Percentiles rank a stretch among this genome's conserved stretches.
Conservation (phyloP, 2,797 vertebrate species). For the Amblyraja radiata region DNA sequence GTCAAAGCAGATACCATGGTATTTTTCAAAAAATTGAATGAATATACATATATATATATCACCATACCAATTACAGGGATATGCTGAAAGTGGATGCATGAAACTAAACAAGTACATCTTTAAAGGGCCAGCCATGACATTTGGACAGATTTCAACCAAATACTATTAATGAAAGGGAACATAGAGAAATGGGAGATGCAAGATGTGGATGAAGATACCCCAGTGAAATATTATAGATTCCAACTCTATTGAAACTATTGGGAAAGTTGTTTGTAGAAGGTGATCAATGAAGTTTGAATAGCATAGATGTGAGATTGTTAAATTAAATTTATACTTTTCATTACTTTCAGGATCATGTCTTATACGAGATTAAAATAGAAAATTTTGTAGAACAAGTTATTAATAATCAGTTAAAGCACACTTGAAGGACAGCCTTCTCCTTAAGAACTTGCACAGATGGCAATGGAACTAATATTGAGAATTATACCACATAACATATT, state of each 20-base stretch:
- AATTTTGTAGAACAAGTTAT: not conserved
- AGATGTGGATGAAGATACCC: not conserved
- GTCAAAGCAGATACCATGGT: not conserved
- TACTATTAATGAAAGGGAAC: not conserved
- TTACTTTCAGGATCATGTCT: not conserved
- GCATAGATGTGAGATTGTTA: not conserved
- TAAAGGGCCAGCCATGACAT: not conserved
- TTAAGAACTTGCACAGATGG: not conserved
- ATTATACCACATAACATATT: not conserved
- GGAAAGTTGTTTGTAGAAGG: not conserved
- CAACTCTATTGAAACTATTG: not conserved
- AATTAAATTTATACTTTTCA: not conserved
- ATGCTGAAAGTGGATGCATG: not conserved
- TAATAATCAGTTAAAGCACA: not conserved
- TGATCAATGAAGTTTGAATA: not conserved
- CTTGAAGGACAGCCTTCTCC: not conserved
- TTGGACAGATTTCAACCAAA: not conserved
- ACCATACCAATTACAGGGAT: too few species aligned
- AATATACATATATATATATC: not conserved
- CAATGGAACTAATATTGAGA: not conserved
- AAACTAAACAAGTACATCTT: not conserved
- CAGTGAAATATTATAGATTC: not conserved
- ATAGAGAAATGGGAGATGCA: not conserved
- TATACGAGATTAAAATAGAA: not conserved
- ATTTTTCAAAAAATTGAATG: not conserved